Evolutionary conservation across 1,140 invertebrate species (phyloP), one percentile per base, ranked within the genome.

Genomic region (Orchestia grillus): DNA sequence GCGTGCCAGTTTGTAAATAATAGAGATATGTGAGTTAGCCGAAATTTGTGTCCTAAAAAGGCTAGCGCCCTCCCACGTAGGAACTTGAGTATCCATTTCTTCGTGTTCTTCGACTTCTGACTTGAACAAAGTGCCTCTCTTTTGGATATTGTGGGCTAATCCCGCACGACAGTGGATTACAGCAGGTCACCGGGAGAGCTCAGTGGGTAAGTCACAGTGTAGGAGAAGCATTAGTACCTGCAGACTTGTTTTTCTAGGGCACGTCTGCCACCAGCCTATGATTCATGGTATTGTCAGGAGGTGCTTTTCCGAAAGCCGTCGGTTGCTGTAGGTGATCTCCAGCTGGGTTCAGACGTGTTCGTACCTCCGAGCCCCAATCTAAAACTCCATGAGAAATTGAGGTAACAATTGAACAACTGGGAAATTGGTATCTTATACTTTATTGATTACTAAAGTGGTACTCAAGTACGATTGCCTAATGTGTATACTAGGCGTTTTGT

Each of bases 151-250:
- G 62, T 77, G 62, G 36, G 62, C 62, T 44, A 90, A 90, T 90
- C n/a, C 88, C 36, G 41, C 42, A 16, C 11, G n/a, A 41, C 41
- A 90, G 8, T 90, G 88, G 88, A 90, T 90, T 90, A 90, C 43
- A 42, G n/a, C 41, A 19, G n/a, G 41, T 44, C 88, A 42, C 88
- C 88, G 43, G 41, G 15, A 44, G n/a, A 90, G 88, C 88, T 90
- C 41, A 42, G 42, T 90, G 88, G 88, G 88, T 90, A 90, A 90
- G 88, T 90, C 88, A 90, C 43, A 44, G 36, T 42, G n/a, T 90
- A 3, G 1, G 88, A 90, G n/a, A 41, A 90, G 88, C 43, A 41
- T 44, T 90, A 90, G 43, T 41, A 90, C 88, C 88, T 77, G 62
- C 62, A 77, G 62, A 23, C 62, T 77, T 77, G 62, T 77, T 77